Evolutionary conservation across 1,140 invertebrate species (phyloP).

Genomic region (Homalodisca vitripennis): DNA sequence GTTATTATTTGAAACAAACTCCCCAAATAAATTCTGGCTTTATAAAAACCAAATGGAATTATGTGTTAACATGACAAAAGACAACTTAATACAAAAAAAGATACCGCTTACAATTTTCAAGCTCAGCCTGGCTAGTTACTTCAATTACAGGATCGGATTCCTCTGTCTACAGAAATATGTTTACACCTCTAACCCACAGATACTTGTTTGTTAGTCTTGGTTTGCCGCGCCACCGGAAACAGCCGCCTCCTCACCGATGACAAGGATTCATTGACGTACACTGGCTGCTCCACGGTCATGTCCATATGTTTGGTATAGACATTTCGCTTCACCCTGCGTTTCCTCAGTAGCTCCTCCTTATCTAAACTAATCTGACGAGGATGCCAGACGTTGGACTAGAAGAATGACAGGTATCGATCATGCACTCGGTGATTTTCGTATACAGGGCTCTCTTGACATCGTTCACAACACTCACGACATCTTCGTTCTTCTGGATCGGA

Average conservation of each 20-base stretch:
- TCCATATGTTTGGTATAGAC: not conserved
- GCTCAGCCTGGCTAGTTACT: no score
- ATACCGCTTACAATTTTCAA: no score
- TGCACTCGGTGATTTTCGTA: not conserved
- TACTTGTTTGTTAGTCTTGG: no score
- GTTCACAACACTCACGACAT: not conserved
- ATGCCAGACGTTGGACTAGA: not conserved
- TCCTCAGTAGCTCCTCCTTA: not conserved
- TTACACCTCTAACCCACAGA: no score
- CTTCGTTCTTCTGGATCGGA: not conserved
- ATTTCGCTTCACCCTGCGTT: not conserved
- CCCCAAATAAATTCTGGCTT: no score
- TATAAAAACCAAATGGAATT: no score
- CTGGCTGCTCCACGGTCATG: not conserved
- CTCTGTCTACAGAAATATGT: no score
- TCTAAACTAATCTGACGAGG: not conserved
- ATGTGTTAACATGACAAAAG: no score
- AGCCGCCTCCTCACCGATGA: not conserved
- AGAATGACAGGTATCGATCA: not conserved
- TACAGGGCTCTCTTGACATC: not conserved
- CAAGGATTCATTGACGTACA: no score
- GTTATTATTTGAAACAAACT: no score
- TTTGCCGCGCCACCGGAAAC: not conserved
- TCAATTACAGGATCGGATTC: no score
- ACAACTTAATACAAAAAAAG: no score